Percentiles rank a stretch among this genome's conserved stretches.
phyloP scores from a whole-genome alignment of 2,113 vertebrate genomes.

The Nicator chloris region DNA sequence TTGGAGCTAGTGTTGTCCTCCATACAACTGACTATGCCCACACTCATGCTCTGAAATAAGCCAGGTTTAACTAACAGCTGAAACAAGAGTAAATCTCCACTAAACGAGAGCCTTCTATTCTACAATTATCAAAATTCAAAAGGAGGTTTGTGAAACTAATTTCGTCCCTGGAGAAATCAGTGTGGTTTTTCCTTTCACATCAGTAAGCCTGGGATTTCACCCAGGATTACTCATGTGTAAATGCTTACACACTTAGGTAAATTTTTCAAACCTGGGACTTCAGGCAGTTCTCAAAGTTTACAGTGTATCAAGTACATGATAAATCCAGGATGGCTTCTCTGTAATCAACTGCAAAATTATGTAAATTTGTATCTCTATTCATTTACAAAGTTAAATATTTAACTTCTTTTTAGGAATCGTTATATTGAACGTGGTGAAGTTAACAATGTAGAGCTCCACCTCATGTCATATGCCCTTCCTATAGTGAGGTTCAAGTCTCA shows the following conservation, averaged over 20 bases:
- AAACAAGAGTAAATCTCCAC: neutral
- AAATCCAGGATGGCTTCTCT: slow-evolving; percentile 66
- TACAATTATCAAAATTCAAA: neutral
- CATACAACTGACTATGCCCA: neutral
- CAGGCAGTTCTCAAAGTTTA: slow-evolving; percentile 14
- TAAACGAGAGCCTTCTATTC: neutral
- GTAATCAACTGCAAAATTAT: neutral
- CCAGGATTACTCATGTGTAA: neutral
- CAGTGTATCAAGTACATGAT: slow-evolving; percentile 38
- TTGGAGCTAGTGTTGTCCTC: neutral
- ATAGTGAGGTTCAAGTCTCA: neutral
- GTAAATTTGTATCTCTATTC: neutral
- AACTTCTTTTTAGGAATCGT: neutral
- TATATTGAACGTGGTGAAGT: neutral
- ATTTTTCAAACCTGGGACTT: neutral
- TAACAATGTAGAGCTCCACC: neutral
- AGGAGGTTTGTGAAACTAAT: neutral
- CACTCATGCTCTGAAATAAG: neutral
- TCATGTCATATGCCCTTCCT: neutral
- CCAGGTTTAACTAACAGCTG: neutral
- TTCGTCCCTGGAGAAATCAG: neutral
- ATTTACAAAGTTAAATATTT: neutral
- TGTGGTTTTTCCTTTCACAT: neutral
- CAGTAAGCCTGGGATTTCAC: neutral
- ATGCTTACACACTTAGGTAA: neutral